These are phyloP conservation scores for Corythaixoides concolor DNA, from an alignment of 2,113 vertebrate genomes.

Conservation along the genomic window DNA sequence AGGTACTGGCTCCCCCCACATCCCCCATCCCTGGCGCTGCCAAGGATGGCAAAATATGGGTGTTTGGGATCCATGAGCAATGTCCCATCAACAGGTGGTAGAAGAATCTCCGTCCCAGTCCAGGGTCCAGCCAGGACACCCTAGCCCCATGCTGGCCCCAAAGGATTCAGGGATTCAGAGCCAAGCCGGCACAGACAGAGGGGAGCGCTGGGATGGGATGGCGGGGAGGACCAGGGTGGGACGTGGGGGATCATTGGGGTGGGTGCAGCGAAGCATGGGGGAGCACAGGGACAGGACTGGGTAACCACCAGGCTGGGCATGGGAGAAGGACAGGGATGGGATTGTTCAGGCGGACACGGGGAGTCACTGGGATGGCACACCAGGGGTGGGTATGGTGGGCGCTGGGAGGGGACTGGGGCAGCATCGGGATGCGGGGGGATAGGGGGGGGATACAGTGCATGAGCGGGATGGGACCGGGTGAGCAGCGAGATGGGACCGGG, in stretches of 20 bases:
- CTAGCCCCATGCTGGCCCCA: neutral
- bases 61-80: neutral
- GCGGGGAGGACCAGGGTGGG: neutral
- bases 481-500: too few species aligned
- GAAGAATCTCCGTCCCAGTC: neutral
- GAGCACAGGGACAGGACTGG: neutral
- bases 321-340: neutral
- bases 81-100: neutral
- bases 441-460: too few species aligned
- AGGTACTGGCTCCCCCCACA: fast-evolving
- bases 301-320: neutral
- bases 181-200: fast-evolving
- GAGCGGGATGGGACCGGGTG: too few species aligned
- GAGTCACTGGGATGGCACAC: neutral
- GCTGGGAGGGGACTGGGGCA: neutral
- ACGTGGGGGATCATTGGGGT: neutral
- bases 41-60: neutral
- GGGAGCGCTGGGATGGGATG: neutral
- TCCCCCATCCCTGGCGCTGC: fast-evolving
- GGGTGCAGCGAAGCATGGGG: neutral
- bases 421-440: neutral
- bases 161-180: neutral
- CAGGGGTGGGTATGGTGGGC: neutral
- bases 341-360: too few species aligned
- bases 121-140: neutral